Conservation (phyloP, 1,140 invertebrate species). For the Drosophila santomea region DNA sequence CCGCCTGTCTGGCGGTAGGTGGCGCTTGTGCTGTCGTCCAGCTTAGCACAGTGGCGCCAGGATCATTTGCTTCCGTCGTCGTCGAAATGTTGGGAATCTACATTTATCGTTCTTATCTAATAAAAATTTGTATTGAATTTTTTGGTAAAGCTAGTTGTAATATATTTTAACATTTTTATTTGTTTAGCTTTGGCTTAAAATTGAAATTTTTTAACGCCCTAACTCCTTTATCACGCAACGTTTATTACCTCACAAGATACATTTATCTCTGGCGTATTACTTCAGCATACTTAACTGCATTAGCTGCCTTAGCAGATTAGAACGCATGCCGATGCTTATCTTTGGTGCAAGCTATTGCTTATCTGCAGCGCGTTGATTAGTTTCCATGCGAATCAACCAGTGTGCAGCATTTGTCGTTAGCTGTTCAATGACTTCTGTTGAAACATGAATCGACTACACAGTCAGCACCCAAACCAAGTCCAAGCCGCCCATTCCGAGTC, state of each 20-base stretch:
- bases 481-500: constrained; percentile 20
- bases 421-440: constrained; percentile 80
- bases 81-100: background rate
- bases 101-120: no score
- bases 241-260: background rate
- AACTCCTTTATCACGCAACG: background rate
- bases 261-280: background rate
- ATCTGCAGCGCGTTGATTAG: background rate
- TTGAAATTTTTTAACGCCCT: background rate
- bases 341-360: background rate
- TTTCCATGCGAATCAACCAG: constrained; percentile 15
- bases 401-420: constrained; percentile 59
- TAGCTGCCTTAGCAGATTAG: background rate
- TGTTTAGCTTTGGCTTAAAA: no score
- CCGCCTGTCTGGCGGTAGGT: constrained; percentile 58
- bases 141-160: no score
- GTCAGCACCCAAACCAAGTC: constrained; percentile 47
- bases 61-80: constrained; percentile 7
- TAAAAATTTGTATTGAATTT: no score
- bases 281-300: no score
- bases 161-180: no score
- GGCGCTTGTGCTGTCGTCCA: constrained; percentile 13
- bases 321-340: background rate
- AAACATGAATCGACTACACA: constrained; percentile 82
- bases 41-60: constrained; percentile 37